Base-by-base conservation (phyloP, 2,888 invertebrate species). In the Lycocerus yunnanus region DNA sequence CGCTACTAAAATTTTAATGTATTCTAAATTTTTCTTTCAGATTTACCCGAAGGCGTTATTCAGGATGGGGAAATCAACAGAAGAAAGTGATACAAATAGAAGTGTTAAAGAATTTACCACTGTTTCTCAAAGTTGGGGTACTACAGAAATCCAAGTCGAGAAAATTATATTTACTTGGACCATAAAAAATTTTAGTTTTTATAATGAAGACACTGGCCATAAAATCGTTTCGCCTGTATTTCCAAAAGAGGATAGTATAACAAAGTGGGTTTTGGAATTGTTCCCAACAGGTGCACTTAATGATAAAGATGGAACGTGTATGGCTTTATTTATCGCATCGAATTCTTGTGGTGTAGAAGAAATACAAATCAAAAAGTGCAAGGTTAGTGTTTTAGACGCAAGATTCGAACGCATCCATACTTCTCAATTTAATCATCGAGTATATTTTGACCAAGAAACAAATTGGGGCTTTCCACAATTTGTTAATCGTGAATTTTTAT, bases 121-220 rank as follows among this genome's bases (percentile, higher is more conserved):
- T n/a, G 27, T n/a, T 13, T 43, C 13, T 3, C 5, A 43, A 43
- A 43, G 4, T 43, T 43, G 27, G 27, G 27, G 13, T 43, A 4
- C 27, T 1, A 43, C 27, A n/a, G n/a, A 98, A 97, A 98, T 99
- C 88, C 99, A 99, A 93, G 99, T 99, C 89, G 97, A 98, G 84
- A 99, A 99, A 91, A 99, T 99, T 93, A 98, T 97, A 90, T 99
- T 99, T 90, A 99, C 99, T 97, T 99, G 99, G 99, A 99, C 99
- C 88, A 99, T 99, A 91, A 99, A 99, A 91, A 99, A 99, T 93
- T 99, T 99, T 91, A 98, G 98, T 91, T 99, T 99, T 90, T 99
- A 99, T 91, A 95, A 99, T 84, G 99, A 99, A 90, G 99, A 99
- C 90, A 99, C 99, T 99, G 99, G 99, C 84, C 99, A 99, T 91